Evolutionary conservation across 1,140 invertebrate genomes (phyloP).

Genomic region (Oscheius sp.): DNA sequence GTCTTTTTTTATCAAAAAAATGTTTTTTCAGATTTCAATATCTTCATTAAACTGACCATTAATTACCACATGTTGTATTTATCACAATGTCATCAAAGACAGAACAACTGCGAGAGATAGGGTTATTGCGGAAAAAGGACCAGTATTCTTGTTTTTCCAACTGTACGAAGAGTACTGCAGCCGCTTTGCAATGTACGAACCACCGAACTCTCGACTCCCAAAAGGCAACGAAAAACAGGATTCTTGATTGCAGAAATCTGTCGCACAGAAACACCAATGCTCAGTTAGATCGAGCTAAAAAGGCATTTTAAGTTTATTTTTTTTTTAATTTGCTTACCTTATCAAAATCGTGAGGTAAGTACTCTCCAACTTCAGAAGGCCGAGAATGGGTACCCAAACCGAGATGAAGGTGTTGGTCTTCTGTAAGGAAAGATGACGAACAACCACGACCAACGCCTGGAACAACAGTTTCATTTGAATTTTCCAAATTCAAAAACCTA

Average conservation of each 20-base stretch:
- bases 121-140: background rate
- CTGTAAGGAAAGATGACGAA: slow-evolving; percentile 46
- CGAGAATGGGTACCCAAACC: slow-evolving; percentile 44
- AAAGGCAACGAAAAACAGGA: slow-evolving; percentile 38
- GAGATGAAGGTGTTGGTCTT: slow-evolving; percentile 48
- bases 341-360: slow-evolving; percentile 47
- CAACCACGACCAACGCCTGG: slow-evolving; percentile 48
- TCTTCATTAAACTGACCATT: too few relatives aligned
- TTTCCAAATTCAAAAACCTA: slow-evolving; percentile 29
- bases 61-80: background rate
- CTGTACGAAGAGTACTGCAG: slow-evolving; percentile 28
- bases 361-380: slow-evolving; percentile 46
- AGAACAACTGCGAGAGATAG: background rate
- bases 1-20: too few relatives aligned
- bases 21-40: too few relatives aligned
- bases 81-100: slow-evolving; percentile 1
- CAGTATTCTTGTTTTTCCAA: background rate
- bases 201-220: slow-evolving; percentile 25
- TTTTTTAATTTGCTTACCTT: slow-evolving; percentile 23
- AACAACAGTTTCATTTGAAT: slow-evolving; percentile 18
- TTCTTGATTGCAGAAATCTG: slow-evolving; percentile 46
- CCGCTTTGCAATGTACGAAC: slow-evolving; percentile 34
- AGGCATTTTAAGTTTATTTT: background rate
- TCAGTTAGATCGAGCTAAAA: slow-evolving; percentile 49
- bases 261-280: slow-evolving; percentile 54